Evolutionary conservation across 2,797 vertebrate species (phyloP), one percentile per base, ranked within the genome.

Genomic region (Pygocentrus nattereri): DNA sequence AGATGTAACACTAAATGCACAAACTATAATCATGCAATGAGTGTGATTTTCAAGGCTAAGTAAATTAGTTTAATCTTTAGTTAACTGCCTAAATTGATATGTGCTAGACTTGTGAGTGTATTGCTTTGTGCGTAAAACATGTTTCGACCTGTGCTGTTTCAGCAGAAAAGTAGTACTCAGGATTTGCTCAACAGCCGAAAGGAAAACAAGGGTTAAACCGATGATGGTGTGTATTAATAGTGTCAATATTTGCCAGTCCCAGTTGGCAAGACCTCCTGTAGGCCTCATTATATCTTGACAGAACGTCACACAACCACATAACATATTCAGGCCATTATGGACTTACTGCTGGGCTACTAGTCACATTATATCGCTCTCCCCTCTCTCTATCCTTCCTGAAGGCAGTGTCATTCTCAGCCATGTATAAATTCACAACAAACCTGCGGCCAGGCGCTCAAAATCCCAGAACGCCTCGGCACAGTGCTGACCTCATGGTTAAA

Each of bases 381-480:
- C 6, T 31, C 74, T 27, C n/a, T 54, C 59, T 62, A 25, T 79
- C 27, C 11, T 30, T 61, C 25, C 69, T 44, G 19, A 71, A 41
- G 67, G 30, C 30, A 56, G 6, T 49, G 34, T 78, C 76, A 83
- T 84, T 78, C 74, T 87, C 70, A 84, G 82, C 79, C 87, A 59
- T 85, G 82, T 88, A 87, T 84, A 85, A 92, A 87, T 86, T 87
- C 82, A 92, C 91, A 93, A 89, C 87, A 92, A 88, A 87, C 85
- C 75, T 64, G n/a, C 84, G 86, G 86, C 38, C 87, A 87, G 84
- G 88, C 88, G 88, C 85, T 87, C 84, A 86, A 85, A 84, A 90
- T 93, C 89, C 86, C 85, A 88, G 84, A 91, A 90, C 82, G 85
- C 84, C 85, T 82, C 76, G 79, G 88, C 85, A 90, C 89, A 88